A percentile compares a stretch with the other conserved stretches of the same genome.
These are phyloP conservation scores for Capromys pilorides DNA, from an alignment of 2,797 vertebrate species.

Conservation along the genomic window DNA sequence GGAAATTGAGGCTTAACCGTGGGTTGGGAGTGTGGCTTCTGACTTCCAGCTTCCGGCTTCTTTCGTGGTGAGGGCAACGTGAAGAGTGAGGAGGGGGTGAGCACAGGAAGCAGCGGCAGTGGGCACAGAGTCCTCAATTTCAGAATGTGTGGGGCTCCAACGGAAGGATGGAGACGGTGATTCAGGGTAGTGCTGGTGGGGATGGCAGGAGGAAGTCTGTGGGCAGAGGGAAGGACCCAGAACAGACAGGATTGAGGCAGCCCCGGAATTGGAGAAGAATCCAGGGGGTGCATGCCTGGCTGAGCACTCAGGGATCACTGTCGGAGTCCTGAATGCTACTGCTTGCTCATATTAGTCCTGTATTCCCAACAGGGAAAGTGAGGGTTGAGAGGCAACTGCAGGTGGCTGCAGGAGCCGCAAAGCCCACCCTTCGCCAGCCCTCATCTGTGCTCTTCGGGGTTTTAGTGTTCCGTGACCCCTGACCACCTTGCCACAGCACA, in stretches of 20 bases:
- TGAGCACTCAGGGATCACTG: background rate
- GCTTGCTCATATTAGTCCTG: background rate
- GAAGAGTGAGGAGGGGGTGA: constrained; percentile 6
- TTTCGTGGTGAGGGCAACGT: background rate
- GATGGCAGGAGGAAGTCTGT: constrained; percentile 62
- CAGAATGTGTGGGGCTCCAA: constrained; percentile 64
- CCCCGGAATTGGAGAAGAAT: background rate
- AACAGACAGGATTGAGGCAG: background rate
- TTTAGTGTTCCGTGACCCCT: background rate
- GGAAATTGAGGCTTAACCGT: background rate
- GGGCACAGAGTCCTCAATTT: constrained; percentile 52
- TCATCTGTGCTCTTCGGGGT: background rate
- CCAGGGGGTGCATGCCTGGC: background rate
- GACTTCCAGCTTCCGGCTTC: background rate
- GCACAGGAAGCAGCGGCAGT: constrained; percentile 62
- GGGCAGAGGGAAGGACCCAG: constrained; percentile 49
- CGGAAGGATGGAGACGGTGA: constrained; percentile 32
- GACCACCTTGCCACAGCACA: background rate
- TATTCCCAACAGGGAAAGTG: background rate
- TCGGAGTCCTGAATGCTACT: background rate
- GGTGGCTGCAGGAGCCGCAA: background rate
- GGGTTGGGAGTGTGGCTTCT: background rate
- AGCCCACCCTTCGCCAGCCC: background rate
- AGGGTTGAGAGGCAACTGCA: background rate
- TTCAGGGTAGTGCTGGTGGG: constrained; percentile 37